Percentiles rank a stretch among this genome's conserved stretches.
Conservation (phyloP, 2,113 vertebrate species). For the Antennarius striatus region DNA sequence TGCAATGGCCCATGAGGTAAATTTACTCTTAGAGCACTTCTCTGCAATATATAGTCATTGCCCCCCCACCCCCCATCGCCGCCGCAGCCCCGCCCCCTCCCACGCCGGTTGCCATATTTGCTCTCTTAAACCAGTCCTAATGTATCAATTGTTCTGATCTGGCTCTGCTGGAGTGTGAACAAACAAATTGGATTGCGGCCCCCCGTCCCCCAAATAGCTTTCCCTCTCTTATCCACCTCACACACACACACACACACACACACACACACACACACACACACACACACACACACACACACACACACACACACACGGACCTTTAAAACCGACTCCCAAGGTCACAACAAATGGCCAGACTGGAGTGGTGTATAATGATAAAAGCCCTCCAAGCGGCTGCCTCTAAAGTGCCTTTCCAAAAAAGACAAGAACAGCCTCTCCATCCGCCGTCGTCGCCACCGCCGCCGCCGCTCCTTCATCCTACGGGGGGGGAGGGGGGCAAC, state of each 20-base stretch:
- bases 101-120: conserved; percentile 50
- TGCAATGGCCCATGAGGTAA: conserved; percentile 68
- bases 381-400: conserved; percentile 55
- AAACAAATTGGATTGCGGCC: conserved; percentile 71
- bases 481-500: conserved; percentile 20
- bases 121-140: conserved; percentile 68
- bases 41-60: conserved; percentile 44
- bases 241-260: no score
- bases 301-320: conserved; percentile 56
- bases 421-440: conserved; percentile 58
- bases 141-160: conserved; percentile 76
- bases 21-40: conserved; percentile 65
- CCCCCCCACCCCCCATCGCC: conserved; percentile 9
- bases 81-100: not conserved
- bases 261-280: no score
- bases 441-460: not conserved
- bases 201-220: conserved; percentile 62
- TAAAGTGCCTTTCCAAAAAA: conserved; percentile 61
- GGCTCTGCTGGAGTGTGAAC: conserved; percentile 70
- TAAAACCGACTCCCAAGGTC: conserved; percentile 75
- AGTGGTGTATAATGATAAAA: conserved; percentile 64
- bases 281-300: conserved; percentile 21
- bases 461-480: conserved; percentile 32
- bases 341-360: conserved; percentile 58
- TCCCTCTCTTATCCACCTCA: conserved; percentile 43